Evolutionary conservation across 2,888 invertebrate genomes (phyloP), one percentile per base, ranked within the genome.

Genomic region (Drosophila glabriapex): DNA sequence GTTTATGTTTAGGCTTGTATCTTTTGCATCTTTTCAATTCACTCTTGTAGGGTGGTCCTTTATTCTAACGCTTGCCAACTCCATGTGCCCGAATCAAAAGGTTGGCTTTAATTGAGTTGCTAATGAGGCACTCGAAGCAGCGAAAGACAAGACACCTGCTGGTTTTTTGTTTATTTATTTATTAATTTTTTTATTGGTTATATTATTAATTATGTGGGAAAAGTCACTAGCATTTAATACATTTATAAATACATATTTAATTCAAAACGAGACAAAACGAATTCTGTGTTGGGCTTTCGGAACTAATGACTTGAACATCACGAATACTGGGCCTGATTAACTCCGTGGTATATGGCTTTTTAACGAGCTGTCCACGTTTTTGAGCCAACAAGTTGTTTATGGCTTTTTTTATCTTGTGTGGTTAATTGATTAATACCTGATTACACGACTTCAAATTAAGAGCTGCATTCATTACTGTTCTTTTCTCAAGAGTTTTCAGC

Each of bases 41-140:
- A 31, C 29, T 39, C 83, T 69, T 46, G 7, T 41, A 59, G 77
- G 76, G 80, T 79, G 83, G 80, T 82, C 82, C 49, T 63, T 62
- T 7, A 41, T 50, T 69, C 55, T 14, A 31, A 39, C 43, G 39
- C 37, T 35, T 12, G 22, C 10, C 54, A 35, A 63, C 71, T 72
- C 31, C 55, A 39, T 62, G 52, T 53, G 63, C 25, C 35, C 72
- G 58, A 67, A 64, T 64, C 46, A 22, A 43, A 55, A 33, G n/a
- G 12, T 29, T 58, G 41, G 14, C 31, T 64, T 61, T 58, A 81
- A 68, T 65, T 68, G 59, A 72, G 68, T 54, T 79, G 76, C 71
- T 68, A 37, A 80, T 58, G 29, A 52, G 49, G n/a, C 33, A 2
- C 16, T 16, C 46, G 0, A 7, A 25, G 46, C 46, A 25, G 46